A percentile compares a stretch with the other conserved stretches of the same genome.
These are phyloP conservation scores for Dioctria rufipes DNA, from an alignment of 2,888 invertebrate genomes.

Conservation along the genomic window DNA sequence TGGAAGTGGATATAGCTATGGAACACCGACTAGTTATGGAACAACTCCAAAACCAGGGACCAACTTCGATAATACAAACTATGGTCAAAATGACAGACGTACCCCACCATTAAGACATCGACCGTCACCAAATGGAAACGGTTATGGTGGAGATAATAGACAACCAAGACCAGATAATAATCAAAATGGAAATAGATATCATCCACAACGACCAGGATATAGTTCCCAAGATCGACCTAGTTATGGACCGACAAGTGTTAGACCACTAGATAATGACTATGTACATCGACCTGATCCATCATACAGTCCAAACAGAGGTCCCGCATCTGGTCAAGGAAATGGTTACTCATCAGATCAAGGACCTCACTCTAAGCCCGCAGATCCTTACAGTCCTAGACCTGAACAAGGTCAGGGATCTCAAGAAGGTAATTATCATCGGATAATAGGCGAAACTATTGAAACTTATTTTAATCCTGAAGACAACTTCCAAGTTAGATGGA, in stretches of 20 bases:
- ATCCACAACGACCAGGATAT: conserved; percentile 24
- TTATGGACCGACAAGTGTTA: conserved; percentile 22
- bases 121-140: neutral
- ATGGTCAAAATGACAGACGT: conserved; percentile 17
- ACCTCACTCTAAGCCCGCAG: neutral
- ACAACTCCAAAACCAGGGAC: conserved; percentile 20
- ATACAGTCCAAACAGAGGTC: conserved; percentile 8
- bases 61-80: neutral
- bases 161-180: conserved; percentile 3
- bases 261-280: conserved; percentile 51
- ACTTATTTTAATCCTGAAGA: conserved; percentile 71
- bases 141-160: neutral
- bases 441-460: conserved; percentile 67
- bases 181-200: conserved; percentile 40
- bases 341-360: conserved; percentile 2
- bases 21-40: conserved; percentile 62
- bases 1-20: conserved; percentile 70
- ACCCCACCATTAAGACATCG: neutral
- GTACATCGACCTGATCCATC: conserved; percentile 51
- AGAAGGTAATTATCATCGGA: conserved; percentile 63
- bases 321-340: neutral
- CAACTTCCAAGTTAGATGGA: conserved; percentile 65
- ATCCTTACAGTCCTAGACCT: conserved; percentile 20
- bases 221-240: conserved; percentile 9
- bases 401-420: conserved; percentile 58